Percentiles rank a stretch among this genome's conserved stretches.
These are phyloP conservation scores for Oenanthe melanoleuca DNA, from an alignment of 2,113 vertebrate species.

Conservation along the genomic window DNA sequence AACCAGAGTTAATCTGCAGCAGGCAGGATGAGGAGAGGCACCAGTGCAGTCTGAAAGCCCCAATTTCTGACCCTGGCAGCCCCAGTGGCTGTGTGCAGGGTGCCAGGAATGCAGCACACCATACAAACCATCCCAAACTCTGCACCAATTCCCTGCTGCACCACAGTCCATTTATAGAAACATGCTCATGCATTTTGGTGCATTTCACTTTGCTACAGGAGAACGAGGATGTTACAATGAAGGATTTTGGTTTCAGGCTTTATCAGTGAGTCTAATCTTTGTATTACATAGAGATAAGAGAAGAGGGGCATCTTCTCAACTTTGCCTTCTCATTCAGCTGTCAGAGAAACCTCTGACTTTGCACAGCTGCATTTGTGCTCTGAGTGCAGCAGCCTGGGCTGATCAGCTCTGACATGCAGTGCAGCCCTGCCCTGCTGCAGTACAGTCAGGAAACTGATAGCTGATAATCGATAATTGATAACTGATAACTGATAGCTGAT, in stretches of 20 bases:
- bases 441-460: neutral
- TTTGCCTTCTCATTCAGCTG: neutral
- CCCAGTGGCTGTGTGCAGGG: neutral
- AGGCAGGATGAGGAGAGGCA: neutral
- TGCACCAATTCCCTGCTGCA: slow-evolving; percentile 42
- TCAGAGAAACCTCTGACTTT: neutral
- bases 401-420: neutral
- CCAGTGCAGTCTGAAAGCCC: neutral
- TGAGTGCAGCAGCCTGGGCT: neutral
- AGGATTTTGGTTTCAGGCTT: neutral
- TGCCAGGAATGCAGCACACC: neutral
- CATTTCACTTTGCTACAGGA: neutral
- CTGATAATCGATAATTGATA: no score
- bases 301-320: neutral
- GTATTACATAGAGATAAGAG: neutral
- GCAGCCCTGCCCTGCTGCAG: slow-evolving; percentile 26
- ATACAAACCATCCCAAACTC: neutral
- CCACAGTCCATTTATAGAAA: slow-evolving; percentile 22
- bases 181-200: neutral
- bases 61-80: neutral
- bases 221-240: fast-evolving
- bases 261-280: neutral
- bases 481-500: no score
- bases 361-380: neutral
- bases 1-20: neutral